Conservation (phyloP, 2,113 vertebrate species). For the Ptyas mucosa region DNA sequence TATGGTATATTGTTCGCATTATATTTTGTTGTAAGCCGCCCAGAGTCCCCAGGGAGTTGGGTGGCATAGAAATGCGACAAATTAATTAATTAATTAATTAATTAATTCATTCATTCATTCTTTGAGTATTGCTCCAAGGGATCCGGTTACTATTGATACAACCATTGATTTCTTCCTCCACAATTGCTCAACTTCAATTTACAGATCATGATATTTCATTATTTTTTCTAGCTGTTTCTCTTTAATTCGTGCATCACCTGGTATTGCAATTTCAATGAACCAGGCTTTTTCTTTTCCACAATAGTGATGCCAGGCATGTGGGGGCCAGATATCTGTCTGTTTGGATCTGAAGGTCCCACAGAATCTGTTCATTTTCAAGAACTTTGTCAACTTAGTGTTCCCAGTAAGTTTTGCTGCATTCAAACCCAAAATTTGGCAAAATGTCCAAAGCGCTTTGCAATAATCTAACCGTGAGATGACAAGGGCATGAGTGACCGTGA, state of each 20-base stretch:
- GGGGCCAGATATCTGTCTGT: neutral
- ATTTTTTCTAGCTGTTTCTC: neutral
- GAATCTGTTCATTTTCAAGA: neutral
- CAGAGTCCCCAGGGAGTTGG: no score
- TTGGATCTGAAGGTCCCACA: neutral
- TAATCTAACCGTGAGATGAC: no score
- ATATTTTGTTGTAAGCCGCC: no score
- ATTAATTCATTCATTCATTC: no score
- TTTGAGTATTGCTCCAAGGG: neutral
- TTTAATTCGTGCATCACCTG: neutral
- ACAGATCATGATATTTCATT: neutral
- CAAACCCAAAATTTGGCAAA: neutral
- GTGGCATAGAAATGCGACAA: no score
- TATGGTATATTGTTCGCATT: no score
- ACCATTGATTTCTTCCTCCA: neutral
- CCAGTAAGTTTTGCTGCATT: neutral
- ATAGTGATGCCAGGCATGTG: neutral
- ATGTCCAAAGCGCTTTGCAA: no score
- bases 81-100: no score
- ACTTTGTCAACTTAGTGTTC: neutral
- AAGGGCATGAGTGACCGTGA: no score
- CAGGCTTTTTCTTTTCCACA: neutral
- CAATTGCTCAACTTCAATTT: neutral
- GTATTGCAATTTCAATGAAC: neutral
- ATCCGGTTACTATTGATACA: no score